Base-by-base conservation (phyloP, 2,888 invertebrate species). In the Alentia gelatinosa region DNA sequence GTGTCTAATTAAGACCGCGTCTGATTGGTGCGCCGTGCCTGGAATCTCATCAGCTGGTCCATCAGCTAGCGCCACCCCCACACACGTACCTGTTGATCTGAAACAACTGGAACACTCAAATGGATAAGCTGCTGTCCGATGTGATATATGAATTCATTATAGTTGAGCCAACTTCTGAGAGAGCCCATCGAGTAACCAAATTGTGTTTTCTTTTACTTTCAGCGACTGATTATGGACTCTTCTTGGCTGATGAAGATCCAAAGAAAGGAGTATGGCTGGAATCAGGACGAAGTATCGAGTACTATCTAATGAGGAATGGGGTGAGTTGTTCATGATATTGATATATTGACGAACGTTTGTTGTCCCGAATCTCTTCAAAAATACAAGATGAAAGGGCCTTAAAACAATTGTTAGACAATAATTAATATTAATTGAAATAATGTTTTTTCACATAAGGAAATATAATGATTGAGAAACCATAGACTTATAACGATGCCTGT, bases 181-280 rank as follows among this genome's bases (percentile, higher is more conserved):
- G 33, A 30, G 33, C 12, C 47, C 15, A 30, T 26, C n/a, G 68
- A 68, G 12, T 30, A 68, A 68, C 30, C 15, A 1, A n/a, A 15
- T 1, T 68, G 1, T 68, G 1, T 68, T 30, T 79, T 79, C 39
- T 1, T 79, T 12, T 79, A 19, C 47, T 35, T 92, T 96, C 97
- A 99, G 98, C 98, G 4, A 98, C 98, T 97, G 99, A 99, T 96
- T 99, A 98, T 97, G 99, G 99, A 0, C 97, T 99, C 40, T 99
- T 99, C 97, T 97, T 99, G 94, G 98, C 99, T 86, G 99, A 99
- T 95, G 99, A 99, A 95, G 99, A 99, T 96, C 98, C 98, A 94
- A 98, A 98, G 96, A 99, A 99, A 95, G 96, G 96, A 15, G 98
- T 99, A 91, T 99, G 99, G 99, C 97, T 99, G 95, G 99, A 99